Evolutionary conservation across 2,888 invertebrate genomes (phyloP).

Genomic region (Axea sp.): DNA sequence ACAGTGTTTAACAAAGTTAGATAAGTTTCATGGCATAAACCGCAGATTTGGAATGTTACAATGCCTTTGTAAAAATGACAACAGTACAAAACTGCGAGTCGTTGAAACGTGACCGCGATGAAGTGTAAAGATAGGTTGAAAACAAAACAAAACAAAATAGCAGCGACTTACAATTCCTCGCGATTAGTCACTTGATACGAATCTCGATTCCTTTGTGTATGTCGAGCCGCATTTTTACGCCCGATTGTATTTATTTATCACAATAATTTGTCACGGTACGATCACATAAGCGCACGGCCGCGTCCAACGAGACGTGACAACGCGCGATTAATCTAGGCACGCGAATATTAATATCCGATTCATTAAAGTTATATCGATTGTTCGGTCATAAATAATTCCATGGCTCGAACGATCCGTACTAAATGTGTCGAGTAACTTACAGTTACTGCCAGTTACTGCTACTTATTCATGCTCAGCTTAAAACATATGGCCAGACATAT

Average conservation of each 20-base stretch:
- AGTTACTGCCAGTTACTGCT: slow-evolving; percentile 57
- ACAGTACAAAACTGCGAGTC: too few species aligned
- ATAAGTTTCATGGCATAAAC: too few species aligned
- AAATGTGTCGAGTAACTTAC: slow-evolving; percentile 59
- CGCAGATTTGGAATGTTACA: too few species aligned
- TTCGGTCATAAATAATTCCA: slow-evolving; percentile 50
- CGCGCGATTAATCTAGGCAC: slow-evolving; percentile 5
- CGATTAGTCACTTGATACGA: slow-evolving; percentile 27
- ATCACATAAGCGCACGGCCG: neutral
- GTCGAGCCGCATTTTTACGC: slow-evolving; percentile 42
- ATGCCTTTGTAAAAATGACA: too few species aligned
- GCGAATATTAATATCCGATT: slow-evolving; percentile 38
- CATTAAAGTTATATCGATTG: slow-evolving; percentile 46
- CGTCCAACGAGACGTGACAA: slow-evolving; percentile 1
- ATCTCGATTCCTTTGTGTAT: slow-evolving; percentile 32
- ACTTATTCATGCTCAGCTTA: slow-evolving; percentile 48
- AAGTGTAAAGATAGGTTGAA: neutral
- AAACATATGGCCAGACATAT: slow-evolving; percentile 50
- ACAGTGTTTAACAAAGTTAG: too few species aligned
- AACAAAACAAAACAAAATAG: neutral
- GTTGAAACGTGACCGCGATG: neutral
- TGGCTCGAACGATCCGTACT: slow-evolving; percentile 43
- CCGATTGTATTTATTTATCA: slow-evolving; percentile 3
- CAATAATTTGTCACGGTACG: neutral
- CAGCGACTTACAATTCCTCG: slow-evolving; percentile 35